phyloP scores from a whole-genome alignment of 2,888 invertebrate genomes.

The Caenorhabditis sp. region DNA sequence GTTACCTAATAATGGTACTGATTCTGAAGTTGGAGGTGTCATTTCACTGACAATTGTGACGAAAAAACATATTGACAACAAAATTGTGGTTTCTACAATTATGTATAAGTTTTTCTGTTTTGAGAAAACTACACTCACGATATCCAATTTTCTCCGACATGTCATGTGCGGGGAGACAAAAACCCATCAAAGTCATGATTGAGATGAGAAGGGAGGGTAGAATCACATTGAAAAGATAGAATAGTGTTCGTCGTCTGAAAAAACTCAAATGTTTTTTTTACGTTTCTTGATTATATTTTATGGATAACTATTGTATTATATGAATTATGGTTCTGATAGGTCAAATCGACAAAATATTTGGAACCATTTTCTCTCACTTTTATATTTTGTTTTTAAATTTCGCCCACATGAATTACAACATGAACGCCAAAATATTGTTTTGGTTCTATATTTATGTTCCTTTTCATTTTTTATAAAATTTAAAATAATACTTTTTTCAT shows the following conservation, averaged over 20 bases:
- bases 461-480: too few relatives aligned
- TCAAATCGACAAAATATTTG: too few relatives aligned
- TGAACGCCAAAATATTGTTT: too few relatives aligned
- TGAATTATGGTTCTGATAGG: too few relatives aligned
- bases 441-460: too few relatives aligned
- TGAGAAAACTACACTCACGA: conserved; percentile 40
- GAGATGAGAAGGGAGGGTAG: conserved; percentile 61
- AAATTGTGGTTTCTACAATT: conserved; percentile 58
- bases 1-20: conserved; percentile 58
- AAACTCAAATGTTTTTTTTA: neutral
- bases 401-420: too few relatives aligned
- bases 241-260: conserved; percentile 54
- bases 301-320: too few relatives aligned
- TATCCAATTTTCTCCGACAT: conserved; percentile 67
- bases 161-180: conserved; percentile 64
- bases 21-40: conserved; percentile 91
- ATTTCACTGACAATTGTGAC: conserved; percentile 96
- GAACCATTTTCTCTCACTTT: too few relatives aligned
- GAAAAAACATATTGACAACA: conserved; percentile 93
- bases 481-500: too few relatives aligned
- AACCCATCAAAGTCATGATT: conserved; percentile 68
- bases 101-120: too few relatives aligned
- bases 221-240: conserved; percentile 62
- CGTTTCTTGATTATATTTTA: too few relatives aligned
- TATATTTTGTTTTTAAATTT: too few relatives aligned